Base-by-base conservation (phyloP, 1,140 invertebrate species). In the Drosophila lini region DNA sequence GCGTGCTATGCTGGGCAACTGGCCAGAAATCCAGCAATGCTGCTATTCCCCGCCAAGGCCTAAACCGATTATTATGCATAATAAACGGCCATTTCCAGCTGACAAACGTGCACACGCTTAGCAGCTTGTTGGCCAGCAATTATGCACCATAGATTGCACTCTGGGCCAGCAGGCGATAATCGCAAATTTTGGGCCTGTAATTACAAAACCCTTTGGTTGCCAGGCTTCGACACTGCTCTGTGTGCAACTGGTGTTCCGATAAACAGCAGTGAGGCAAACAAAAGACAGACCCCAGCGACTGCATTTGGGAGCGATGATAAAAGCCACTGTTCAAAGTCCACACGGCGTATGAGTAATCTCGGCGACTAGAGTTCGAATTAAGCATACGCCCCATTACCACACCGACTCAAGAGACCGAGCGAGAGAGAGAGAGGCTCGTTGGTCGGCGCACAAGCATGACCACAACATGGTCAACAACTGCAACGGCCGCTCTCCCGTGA, bases 321-420 rank as follows among this genome's bases (percentile, higher is more conserved):
- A 69, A 36, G 40, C 62, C 31, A 15, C 59, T 52, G 70, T 22
- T 3, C 71, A 82, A 88, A 86, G 82, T 86, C 71, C 82, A 86
- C 67, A 42, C 25, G 80, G 60, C 67, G 76, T 52, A 88, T 88
- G 84, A 82, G 67, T 83, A 88, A 86, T 68, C 25, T 47, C 41
- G 7, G 44, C 64, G 34, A 22, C 25, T 41, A 63, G 48, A 53
- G 59, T 57, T 48, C 36, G 34, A 10, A 47, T 68, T 59, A 52
- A 73, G 65, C 52, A 81, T 84, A 68, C 82, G 81, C 59, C 69
- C 44, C 15, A 22, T 81, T 74, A 61, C 31, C 65, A 36, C 16
- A 67, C 13, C 31, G n/a, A 36, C 22, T 36, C 19, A 34, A 53
- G 50, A 52, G 57, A 47, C 50, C 19, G 28, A 50, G 47, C 34